phyloP scores from a whole-genome alignment of 64 coral and sea anemone genomes.

The Stylophora pistillata region DNA sequence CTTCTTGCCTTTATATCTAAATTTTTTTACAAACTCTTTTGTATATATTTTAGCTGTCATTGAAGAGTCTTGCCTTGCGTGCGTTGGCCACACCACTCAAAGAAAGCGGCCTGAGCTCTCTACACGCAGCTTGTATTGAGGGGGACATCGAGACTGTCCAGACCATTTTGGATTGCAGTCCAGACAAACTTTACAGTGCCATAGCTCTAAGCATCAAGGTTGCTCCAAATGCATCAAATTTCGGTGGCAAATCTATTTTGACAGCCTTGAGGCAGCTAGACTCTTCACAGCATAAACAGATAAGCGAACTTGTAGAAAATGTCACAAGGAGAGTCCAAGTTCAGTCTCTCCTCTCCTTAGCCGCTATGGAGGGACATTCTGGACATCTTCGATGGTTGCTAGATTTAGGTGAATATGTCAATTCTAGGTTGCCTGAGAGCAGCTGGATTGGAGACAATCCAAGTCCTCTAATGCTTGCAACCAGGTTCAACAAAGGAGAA shows the following conservation, averaged over 20 bases:
- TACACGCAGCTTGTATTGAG: slow-evolving; percentile 8
- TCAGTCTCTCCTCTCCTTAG: not conserved
- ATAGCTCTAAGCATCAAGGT: slow-evolving; percentile 29
- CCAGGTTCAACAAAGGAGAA: slow-evolving; percentile 1
- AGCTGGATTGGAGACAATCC: not conserved
- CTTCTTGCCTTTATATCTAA: too few relatives aligned
- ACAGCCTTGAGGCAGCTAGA: slow-evolving; percentile 1
- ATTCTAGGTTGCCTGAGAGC: not conserved
- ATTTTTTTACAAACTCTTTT: too few relatives aligned
- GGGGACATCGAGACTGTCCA: slow-evolving; percentile 11
- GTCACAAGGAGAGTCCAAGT: not conserved
- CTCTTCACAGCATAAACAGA: slow-evolving; percentile 3
- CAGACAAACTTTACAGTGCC: slow-evolving; percentile 9
- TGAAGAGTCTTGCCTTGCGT: slow-evolving; percentile 25
- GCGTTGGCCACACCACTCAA: not conserved
- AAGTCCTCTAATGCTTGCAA: slow-evolving; percentile 30
- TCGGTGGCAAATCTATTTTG: not conserved
- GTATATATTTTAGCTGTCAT: not conserved
- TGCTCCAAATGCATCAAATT: not conserved
- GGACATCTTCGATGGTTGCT: not conserved
- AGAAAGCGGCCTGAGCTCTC: not conserved
- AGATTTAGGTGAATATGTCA: not conserved
- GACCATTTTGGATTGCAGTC: slow-evolving; percentile 22
- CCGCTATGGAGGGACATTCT: not conserved
- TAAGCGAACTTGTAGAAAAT: not conserved